Percentiles rank a stretch among this genome's conserved stretches.
phyloP scores from a whole-genome alignment of 2,797 vertebrate species.

The Bradypus variegatus region DNA sequence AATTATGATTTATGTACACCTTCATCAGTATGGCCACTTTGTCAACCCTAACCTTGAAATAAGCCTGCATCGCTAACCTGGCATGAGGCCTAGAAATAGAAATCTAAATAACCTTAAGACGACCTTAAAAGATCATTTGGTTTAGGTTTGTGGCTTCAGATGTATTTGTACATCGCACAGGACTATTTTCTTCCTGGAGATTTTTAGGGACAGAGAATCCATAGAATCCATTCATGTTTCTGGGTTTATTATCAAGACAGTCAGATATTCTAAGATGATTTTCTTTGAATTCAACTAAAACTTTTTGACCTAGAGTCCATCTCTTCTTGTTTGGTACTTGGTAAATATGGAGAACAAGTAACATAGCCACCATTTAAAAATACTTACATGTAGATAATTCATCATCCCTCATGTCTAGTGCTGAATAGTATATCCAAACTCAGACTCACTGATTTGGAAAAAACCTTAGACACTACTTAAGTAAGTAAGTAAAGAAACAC shows the following conservation, averaged over 20 bases:
- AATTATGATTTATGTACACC: neutral
- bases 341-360: neutral
- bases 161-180: neutral
- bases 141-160: neutral
- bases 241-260: neutral
- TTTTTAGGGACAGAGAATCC: neutral
- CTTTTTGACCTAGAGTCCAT: neutral
- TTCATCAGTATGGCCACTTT: neutral
- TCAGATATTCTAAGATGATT: slow-evolving; percentile 3
- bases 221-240: neutral
- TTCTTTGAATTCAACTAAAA: slow-evolving; percentile 22
- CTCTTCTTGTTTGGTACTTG: slow-evolving; percentile 2
- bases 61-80: neutral
- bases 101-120: neutral
- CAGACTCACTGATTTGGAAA: neutral
- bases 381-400: neutral
- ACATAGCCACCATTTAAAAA: neutral
- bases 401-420: neutral
- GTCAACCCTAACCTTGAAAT: neutral
- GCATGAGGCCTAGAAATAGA: neutral
- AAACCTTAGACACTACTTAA: neutral
- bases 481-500: neutral
- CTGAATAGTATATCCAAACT: no score
- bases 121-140: neutral
- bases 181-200: neutral